These are phyloP conservation scores for Halocynthia roretzi DNA, from an alignment of 23 tunicate genomes.

Conservation along the genomic window DNA sequence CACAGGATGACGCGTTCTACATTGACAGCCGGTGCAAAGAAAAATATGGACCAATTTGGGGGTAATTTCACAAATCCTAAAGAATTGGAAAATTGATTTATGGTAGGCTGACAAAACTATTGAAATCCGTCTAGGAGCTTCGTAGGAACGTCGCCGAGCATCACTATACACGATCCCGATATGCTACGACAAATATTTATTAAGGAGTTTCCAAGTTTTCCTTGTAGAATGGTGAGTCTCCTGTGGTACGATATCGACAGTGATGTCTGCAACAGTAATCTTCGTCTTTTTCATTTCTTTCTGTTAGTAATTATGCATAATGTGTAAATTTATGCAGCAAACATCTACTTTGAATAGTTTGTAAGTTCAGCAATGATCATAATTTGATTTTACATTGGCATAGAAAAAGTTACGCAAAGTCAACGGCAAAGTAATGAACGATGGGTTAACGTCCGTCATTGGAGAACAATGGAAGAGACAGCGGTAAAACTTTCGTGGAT, in stretches of 20 bases:
- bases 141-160: constrained; percentile 22
- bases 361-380: background rate
- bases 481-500: constrained; percentile 8
- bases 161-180: constrained; percentile 55
- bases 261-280: background rate
- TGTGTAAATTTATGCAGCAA: background rate
- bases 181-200: constrained; percentile 60
- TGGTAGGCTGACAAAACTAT: too few species aligned
- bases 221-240: constrained; percentile 60
- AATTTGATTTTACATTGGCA: background rate
- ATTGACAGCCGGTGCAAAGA: too few species aligned
- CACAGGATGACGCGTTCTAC: too few species aligned
- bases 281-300: background rate
- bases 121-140: constrained; percentile 25
- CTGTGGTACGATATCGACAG: background rate
- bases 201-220: constrained; percentile 53
- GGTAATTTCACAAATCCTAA: too few species aligned
- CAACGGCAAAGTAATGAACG: constrained; percentile 57
- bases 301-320: background rate
- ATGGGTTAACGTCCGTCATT: constrained; percentile 26
- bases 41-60: too few species aligned
- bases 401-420: constrained; percentile 23
- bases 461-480: constrained; percentile 82
- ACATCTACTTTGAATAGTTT: background rate
- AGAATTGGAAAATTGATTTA: too few species aligned